A percentile compares a stretch with the other conserved stretches of the same genome.
Evolutionary conservation across 2,113 vertebrate species (phyloP).

Genomic region (Clarias batrachus): DNA sequence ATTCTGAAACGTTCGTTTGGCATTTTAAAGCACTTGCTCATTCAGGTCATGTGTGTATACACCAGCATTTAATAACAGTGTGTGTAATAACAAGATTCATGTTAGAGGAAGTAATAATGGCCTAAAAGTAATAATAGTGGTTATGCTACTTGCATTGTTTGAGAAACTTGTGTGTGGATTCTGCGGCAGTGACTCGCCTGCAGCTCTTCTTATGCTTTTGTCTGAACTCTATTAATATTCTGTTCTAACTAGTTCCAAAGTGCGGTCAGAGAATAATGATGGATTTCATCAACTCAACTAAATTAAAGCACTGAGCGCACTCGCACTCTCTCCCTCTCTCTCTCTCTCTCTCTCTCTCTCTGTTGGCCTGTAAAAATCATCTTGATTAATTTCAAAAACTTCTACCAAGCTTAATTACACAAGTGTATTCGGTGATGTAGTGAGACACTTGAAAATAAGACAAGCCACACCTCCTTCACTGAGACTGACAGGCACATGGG

Average conservation of each 20-base stretch:
- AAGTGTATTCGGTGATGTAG: too few relatives aligned
- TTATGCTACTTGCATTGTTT: background rate
- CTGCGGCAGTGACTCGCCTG: background rate
- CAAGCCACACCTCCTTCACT: background rate
- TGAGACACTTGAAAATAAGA: background rate
- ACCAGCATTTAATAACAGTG: background rate
- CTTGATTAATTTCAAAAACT: too few relatives aligned
- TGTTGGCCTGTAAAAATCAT: background rate
- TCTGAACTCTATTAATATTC: background rate
- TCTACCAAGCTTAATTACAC: too few relatives aligned
- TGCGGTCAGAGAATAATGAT: constrained; percentile 37
- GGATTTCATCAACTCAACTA: constrained; percentile 50
- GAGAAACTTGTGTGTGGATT: background rate
- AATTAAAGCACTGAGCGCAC: constrained; percentile 29
- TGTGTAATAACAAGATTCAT: background rate
- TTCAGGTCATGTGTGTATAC: background rate
- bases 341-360: background rate
- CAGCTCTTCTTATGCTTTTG: too few relatives aligned
- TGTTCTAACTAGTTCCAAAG: background rate
- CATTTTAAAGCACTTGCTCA: background rate
- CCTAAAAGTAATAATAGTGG: too few relatives aligned
- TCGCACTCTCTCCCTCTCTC: constrained; percentile 13
- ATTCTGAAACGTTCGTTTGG: background rate
- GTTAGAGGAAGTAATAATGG: background rate
- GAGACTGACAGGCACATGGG: background rate